Evolutionary conservation across 2,888 invertebrate species (phyloP).

Genomic region (Chironomus riparius): DNA sequence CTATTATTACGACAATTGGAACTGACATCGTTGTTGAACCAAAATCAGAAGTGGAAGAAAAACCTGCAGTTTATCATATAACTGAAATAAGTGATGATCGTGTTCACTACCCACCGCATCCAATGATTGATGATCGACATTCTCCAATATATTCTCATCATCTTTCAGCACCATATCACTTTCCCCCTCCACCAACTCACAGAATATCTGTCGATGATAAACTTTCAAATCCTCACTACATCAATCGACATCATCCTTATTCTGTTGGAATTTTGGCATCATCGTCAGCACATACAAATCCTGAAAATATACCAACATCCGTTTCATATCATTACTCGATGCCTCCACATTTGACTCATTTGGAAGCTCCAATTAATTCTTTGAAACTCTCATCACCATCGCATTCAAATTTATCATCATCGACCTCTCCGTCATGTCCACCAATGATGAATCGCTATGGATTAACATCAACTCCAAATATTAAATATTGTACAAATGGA

Average conservation of each 20-base stretch:
- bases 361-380: conserved; percentile 13
- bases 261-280: conserved; percentile 7
- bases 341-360: conserved; percentile 10
- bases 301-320: conserved; percentile 2
- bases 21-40: background rate
- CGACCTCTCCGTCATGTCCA: background rate
- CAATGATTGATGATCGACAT: conserved; percentile 20
- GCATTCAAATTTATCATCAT: background rate
- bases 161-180: conserved; percentile 8
- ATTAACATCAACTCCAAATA: conserved; percentile 13
- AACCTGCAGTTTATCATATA: conserved; percentile 15
- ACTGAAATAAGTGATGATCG: conserved; percentile 7
- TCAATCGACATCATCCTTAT: conserved; percentile 22
- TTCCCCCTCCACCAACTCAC: background rate
- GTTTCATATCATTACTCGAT: conserved; percentile 2
- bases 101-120: conserved; percentile 19
- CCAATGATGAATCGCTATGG: background rate
- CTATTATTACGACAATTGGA: conserved; percentile 16
- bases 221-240: background rate
- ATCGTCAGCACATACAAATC: background rate
- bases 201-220: conserved; percentile 11
- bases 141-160: conserved; percentile 18
- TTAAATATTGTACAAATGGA: conserved; percentile 19
- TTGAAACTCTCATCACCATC: conserved; percentile 11
- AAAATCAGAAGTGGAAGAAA: conserved; percentile 9